These are phyloP conservation scores for Agriopis leucophaearia DNA, from an alignment of 2,888 invertebrate species.

Conservation along the genomic window DNA sequence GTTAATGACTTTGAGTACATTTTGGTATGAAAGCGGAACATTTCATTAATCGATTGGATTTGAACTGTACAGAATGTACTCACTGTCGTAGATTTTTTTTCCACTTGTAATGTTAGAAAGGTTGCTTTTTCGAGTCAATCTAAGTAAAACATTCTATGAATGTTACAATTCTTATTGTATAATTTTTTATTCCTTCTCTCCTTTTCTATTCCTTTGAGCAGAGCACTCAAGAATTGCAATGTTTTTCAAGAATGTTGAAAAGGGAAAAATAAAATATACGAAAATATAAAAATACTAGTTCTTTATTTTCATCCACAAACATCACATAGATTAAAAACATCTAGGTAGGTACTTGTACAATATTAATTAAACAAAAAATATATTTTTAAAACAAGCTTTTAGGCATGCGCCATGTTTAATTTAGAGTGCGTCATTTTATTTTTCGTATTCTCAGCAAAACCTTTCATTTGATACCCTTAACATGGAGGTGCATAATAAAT, in stretches of 20 bases:
- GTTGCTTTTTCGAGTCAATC: constrained; percentile 73
- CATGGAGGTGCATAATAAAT: too few relatives aligned
- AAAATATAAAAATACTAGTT: neutral
- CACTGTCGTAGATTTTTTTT: constrained; percentile 54
- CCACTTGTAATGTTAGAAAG: constrained; percentile 67
- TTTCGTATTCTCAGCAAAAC: too few relatives aligned
- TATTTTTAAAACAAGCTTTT: too few relatives aligned
- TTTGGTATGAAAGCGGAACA: constrained; percentile 36
- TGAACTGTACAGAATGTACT: constrained; percentile 60
- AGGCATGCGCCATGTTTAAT: too few relatives aligned
- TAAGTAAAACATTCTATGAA: constrained; percentile 84
- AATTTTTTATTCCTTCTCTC: constrained; percentile 46
- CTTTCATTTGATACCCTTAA: too few relatives aligned
- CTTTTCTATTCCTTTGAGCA: neutral
- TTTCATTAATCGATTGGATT: constrained; percentile 5
- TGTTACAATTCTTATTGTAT: constrained; percentile 62
- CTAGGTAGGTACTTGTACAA: too few relatives aligned
- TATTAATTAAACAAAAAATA: too few relatives aligned
- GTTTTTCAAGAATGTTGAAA: neutral
- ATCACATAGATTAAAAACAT: too few relatives aligned
- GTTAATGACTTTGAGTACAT: constrained; percentile 52
- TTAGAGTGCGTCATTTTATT: too few relatives aligned
- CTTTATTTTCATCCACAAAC: too few relatives aligned
- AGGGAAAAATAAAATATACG: neutral
- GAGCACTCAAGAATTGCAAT: neutral